Percentiles rank a stretch among this genome's conserved stretches.
These are phyloP conservation scores for Cacoxenus indagator DNA, from an alignment of 2,888 invertebrate genomes.

Conservation along the genomic window DNA sequence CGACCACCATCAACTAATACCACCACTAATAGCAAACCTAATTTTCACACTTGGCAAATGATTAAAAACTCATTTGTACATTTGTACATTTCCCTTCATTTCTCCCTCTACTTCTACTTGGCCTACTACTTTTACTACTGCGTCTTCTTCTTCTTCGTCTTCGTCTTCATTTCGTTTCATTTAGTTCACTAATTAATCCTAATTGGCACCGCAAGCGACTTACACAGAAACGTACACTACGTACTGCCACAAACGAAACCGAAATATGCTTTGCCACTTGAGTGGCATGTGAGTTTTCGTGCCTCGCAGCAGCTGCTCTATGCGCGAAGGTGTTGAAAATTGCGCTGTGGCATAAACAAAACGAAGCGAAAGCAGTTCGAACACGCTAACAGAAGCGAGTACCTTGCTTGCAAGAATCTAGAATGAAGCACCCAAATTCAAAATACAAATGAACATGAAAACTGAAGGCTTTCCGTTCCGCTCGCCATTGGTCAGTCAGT, in stretches of 20 bases:
- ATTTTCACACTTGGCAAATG: slow-evolving; percentile 66
- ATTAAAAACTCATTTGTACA: slow-evolving; percentile 70
- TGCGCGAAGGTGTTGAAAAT: slow-evolving; percentile 44
- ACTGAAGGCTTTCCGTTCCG: not conserved
- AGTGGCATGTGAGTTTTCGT: slow-evolving; percentile 29
- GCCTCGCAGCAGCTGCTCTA: slow-evolving; percentile 36
- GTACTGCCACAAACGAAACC: no score
- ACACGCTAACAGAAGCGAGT: not conserved
- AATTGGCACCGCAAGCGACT: slow-evolving; percentile 5
- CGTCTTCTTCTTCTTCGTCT: not conserved
- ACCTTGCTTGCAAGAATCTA: no score
- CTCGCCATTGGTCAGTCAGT: slow-evolving; percentile 1
- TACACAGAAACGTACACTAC: no score
- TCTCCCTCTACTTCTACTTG: not conserved
- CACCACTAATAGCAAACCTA: slow-evolving; percentile 38
- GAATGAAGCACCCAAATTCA: no score
- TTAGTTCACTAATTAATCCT: slow-evolving; percentile 4
- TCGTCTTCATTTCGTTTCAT: not conserved
- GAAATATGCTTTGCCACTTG: no score
- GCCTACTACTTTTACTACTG: not conserved
- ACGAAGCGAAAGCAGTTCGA: not conserved
- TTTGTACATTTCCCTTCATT: not conserved
- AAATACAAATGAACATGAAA: no score
- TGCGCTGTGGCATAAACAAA: slow-evolving; percentile 10
- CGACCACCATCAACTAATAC: not conserved